Percentiles rank a stretch among this genome's conserved stretches.
These are phyloP conservation scores for Tyrophagus putrescentiae DNA, from an alignment of 1,140 invertebrate genomes.

Conservation along the genomic window DNA sequence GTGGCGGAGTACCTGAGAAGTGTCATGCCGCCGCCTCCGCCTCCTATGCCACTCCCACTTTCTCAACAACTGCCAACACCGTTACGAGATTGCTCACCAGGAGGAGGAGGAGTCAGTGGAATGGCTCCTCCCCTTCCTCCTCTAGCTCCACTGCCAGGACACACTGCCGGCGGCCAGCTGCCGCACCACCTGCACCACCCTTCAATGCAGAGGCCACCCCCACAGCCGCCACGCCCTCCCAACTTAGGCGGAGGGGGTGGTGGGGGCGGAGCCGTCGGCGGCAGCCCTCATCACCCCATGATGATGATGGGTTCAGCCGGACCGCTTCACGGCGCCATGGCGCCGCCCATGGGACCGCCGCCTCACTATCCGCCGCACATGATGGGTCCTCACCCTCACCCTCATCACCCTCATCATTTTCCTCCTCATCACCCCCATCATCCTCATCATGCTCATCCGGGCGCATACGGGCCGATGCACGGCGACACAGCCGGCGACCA, in stretches of 20 bases:
- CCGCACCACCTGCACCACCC: neutral
- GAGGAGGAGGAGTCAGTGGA: neutral
- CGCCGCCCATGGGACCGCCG: neutral
- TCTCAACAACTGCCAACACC: neutral
- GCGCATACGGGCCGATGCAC: neutral
- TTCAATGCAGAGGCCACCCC: neutral
- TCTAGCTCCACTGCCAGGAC: neutral
- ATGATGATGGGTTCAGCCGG: too few relatives aligned
- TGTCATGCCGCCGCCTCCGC: neutral
- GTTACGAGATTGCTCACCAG: neutral
- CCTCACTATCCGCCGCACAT: too few relatives aligned
- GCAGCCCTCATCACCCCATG: too few relatives aligned
- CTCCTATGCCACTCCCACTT: neutral
- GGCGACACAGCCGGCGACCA: constrained; percentile 1
- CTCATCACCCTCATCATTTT: neutral
- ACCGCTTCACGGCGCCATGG: neutral
- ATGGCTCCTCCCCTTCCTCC: neutral
- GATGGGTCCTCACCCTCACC: neutral
- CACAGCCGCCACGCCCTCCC: neutral
- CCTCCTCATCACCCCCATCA: constrained; percentile 20
- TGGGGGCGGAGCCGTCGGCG: neutral
- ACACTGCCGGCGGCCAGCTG: too few relatives aligned
- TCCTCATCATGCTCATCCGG: too few relatives aligned
- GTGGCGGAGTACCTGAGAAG: neutral
- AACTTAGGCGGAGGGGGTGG: neutral